phyloP scores from a whole-genome alignment of 2,888 invertebrate species.

The Acrobasis suavella region DNA sequence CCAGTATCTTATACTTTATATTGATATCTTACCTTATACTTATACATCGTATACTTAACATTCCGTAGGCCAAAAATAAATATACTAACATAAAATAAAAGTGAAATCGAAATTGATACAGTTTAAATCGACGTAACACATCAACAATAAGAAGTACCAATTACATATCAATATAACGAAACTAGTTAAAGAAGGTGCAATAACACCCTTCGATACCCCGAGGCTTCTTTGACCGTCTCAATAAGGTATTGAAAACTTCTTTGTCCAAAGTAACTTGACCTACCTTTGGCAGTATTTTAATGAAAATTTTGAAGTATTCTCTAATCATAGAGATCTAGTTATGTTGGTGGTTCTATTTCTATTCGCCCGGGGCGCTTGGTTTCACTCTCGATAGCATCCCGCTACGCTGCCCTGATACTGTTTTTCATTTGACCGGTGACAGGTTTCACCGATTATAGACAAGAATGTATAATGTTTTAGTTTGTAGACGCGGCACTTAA shows the following conservation, averaged over 20 bases:
- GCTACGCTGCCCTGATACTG: constrained; percentile 70
- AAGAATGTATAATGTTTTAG: constrained; percentile 30
- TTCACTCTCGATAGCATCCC: constrained; percentile 76
- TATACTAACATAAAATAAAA: background rate
- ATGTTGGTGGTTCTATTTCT: constrained; percentile 45
- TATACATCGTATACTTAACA: too few species aligned
- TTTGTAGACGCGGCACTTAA: constrained; percentile 20
- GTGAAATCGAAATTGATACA: background rate
- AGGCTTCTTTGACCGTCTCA: constrained; percentile 49
- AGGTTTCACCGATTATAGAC: constrained; percentile 63
- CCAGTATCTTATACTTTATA: too few species aligned
- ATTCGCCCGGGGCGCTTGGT: constrained; percentile 50
- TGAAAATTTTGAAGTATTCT: constrained; percentile 23
- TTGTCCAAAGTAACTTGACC: constrained; percentile 19
- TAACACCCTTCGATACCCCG: constrained; percentile 53
- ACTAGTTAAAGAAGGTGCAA: constrained; percentile 46
- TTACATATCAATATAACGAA: constrained; percentile 55
- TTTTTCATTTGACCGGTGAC: constrained; percentile 65
- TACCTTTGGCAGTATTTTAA: constrained; percentile 23
- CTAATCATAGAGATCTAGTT: constrained; percentile 42
- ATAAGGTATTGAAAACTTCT: constrained; percentile 56
- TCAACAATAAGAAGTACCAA: constrained; percentile 26
- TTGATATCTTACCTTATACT: too few species aligned
- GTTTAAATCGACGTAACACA: constrained; percentile 23
- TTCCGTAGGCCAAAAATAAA: too few species aligned